Evolutionary conservation across 2,888 invertebrate genomes (phyloP).

Genomic region (Eretmocerus hayati): DNA sequence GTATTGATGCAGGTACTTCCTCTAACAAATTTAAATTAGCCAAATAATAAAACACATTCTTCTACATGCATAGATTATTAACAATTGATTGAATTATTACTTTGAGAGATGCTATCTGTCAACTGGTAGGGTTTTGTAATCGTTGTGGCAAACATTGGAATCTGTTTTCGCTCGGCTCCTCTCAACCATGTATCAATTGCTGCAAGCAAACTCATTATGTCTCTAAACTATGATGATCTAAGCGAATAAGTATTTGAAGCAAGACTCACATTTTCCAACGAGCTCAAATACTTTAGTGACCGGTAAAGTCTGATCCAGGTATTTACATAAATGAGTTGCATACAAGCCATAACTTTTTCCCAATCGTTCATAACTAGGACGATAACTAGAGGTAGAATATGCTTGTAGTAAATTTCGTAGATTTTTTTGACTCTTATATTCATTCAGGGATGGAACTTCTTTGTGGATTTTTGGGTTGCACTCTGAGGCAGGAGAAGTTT

Average conservation of each 20-base stretch:
- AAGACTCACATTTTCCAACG: slow-evolving; percentile 35
- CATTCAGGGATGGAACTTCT: slow-evolving; percentile 35
- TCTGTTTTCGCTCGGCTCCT: slow-evolving; percentile 36
- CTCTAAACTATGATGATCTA: not conserved
- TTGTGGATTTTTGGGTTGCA: slow-evolving; percentile 37
- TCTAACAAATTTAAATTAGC: slow-evolving; percentile 20
- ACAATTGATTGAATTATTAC: slow-evolving; percentile 16
- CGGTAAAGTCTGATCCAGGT: slow-evolving; percentile 33
- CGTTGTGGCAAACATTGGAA: slow-evolving; percentile 37
- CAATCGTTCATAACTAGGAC: slow-evolving; percentile 29
- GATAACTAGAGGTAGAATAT: slow-evolving; percentile 40
- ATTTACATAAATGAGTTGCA: slow-evolving; percentile 36
- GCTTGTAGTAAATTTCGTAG: slow-evolving; percentile 39
- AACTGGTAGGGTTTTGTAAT: slow-evolving; percentile 36
- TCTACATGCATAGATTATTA: not conserved
- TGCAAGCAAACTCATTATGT: slow-evolving; percentile 22
- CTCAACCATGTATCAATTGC: slow-evolving; percentile 36
- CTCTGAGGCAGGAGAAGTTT: slow-evolving; percentile 39
- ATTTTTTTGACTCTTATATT: slow-evolving; percentile 34
- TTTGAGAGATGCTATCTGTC: slow-evolving; percentile 27
- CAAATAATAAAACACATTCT: not conserved
- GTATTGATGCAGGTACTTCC: slow-evolving; percentile 19
- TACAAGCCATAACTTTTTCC: slow-evolving; percentile 37
- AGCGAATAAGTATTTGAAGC: not conserved
- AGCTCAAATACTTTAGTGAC: slow-evolving; percentile 38